Evolutionary conservation across 2,113 vertebrate species (phyloP).

Genomic region (Origma solitaria): DNA sequence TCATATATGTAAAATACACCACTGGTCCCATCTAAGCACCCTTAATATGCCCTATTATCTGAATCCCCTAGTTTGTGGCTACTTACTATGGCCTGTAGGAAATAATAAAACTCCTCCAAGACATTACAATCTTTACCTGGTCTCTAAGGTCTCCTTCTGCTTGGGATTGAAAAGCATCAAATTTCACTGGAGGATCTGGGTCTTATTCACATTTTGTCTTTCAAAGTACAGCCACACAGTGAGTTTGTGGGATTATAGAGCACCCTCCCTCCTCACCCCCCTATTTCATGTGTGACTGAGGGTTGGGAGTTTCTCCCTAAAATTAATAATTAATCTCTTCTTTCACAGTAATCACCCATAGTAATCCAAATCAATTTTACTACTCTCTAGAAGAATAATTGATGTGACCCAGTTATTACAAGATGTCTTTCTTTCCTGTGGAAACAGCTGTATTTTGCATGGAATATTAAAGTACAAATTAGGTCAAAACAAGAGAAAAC

Average conservation of each 20-base stretch:
- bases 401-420: not conserved
- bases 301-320: not conserved
- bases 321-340: not conserved
- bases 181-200: not conserved
- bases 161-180: not conserved
- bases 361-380: not conserved
- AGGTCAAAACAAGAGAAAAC: not conserved
- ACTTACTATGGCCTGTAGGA: not conserved
- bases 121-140: not conserved
- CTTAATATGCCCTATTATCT: not conserved
- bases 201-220: not conserved
- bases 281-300: not conserved
- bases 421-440: not conserved
- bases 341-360: not conserved
- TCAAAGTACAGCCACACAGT: not conserved
- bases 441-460: not conserved
- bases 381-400: not conserved
- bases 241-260: not conserved
- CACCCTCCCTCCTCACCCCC: fast-evolving
- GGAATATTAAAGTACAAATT: not conserved
- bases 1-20: not conserved
- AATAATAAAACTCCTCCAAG: not conserved
- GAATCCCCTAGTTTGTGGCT: not conserved
- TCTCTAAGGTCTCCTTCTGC: not conserved
- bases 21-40: not conserved